Conservation (phyloP, 2,797 vertebrate genomes). For the Smutsia temminckii region DNA sequence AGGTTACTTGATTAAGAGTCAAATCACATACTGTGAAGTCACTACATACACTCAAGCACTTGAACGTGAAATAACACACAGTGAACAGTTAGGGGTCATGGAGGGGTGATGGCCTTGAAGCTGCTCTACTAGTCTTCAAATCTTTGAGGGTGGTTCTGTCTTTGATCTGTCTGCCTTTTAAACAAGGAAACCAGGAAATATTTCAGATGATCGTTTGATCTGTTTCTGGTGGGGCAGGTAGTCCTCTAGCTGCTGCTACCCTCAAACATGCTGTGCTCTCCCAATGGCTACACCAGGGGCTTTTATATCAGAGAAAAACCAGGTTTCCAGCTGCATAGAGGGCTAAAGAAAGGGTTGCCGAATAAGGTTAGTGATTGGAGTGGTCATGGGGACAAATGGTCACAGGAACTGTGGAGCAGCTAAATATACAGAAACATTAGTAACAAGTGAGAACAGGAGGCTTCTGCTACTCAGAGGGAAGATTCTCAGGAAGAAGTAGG, state of each 20-base stretch:
- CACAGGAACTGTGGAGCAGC: not conserved
- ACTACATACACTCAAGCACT: slow-evolving; percentile 7
- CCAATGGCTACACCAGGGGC: not conserved
- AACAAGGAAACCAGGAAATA: slow-evolving; percentile 54
- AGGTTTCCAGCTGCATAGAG: slow-evolving; percentile 54
- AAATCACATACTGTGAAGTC: slow-evolving; percentile 52
- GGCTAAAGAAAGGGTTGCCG: not conserved
- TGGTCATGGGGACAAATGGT: not conserved
- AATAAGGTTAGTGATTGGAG: not conserved
- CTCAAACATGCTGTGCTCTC: not conserved
- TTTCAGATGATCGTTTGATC: slow-evolving; percentile 63
- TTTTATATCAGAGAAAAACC: slow-evolving; percentile 65
- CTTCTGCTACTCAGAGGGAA: not conserved
- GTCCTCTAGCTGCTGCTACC: slow-evolving; percentile 18
- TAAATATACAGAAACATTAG: not conserved
- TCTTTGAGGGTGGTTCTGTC: slow-evolving; percentile 58
- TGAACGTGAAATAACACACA: slow-evolving; percentile 20
- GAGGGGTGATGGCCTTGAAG: slow-evolving; percentile 44
- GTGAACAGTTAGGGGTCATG: slow-evolving; percentile 36
- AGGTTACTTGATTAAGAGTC: slow-evolving; percentile 59
- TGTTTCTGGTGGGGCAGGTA: slow-evolving; percentile 41
- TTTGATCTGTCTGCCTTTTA: slow-evolving; percentile 70
- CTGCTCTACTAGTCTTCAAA: slow-evolving; percentile 69
- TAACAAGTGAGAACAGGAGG: not conserved
- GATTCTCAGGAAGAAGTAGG: not conserved